A percentile compares a stretch with the other conserved stretches of the same genome.
phyloP scores from a whole-genome alignment of 1,140 invertebrate genomes.

The Dreissena polymorpha region DNA sequence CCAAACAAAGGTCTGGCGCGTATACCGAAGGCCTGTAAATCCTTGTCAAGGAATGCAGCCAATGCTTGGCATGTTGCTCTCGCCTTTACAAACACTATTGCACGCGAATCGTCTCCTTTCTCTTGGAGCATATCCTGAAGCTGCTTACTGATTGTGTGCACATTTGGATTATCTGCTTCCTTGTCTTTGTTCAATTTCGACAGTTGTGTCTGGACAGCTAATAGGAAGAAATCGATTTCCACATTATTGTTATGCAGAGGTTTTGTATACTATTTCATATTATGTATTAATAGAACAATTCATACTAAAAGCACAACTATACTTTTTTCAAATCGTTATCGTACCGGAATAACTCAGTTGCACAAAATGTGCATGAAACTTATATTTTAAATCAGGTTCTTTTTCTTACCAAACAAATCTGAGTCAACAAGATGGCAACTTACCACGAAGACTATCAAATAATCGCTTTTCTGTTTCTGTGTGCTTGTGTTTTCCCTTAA shows the following conservation, averaged over 20 bases:
- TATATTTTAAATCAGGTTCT: neutral
- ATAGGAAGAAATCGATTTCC: too few relatives aligned
- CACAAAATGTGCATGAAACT: neutral
- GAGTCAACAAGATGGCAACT: neutral
- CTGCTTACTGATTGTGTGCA: neutral
- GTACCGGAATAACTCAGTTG: neutral
- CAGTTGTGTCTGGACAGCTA: conserved; percentile 22
- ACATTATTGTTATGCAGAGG: too few relatives aligned
- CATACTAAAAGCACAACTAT: too few relatives aligned
- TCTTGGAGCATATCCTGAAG: neutral
- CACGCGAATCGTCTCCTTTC: neutral
- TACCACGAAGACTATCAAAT: conserved; percentile 11
- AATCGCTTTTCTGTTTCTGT: conserved; percentile 13
- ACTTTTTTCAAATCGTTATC: neutral
- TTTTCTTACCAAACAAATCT: neutral
- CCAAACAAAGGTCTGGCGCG: neutral
- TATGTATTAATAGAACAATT: too few relatives aligned
- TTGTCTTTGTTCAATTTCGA: neutral
- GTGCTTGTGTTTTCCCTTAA: neutral
- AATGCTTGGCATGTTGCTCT: conserved; percentile 14
- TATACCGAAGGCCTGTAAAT: neutral
- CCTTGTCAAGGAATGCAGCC: neutral
- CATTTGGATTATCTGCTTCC: neutral
- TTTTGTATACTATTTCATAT: too few relatives aligned
- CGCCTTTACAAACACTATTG: conserved; percentile 9